Base-by-base conservation (phyloP, 2,113 vertebrate genomes). In the Etia nguti region DNA sequence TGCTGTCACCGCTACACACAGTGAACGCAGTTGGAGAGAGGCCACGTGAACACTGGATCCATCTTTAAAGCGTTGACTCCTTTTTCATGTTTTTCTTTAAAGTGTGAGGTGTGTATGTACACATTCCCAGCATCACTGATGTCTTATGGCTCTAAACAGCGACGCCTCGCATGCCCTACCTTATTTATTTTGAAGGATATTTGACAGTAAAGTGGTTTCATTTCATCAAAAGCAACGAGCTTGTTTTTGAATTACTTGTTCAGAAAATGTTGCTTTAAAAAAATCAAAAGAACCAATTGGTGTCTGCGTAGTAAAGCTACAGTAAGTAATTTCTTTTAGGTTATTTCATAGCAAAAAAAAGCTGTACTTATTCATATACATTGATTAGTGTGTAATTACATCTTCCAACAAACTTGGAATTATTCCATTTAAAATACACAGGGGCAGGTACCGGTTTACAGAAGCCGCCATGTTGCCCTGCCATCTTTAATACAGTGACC, bases 1-100 rank as follows among this genome's bases (percentile, higher is more conserved):
- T 46, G 80, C 73, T 57, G 88, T 83, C 88, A 80, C 12, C 13
- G 4, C 24, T 20, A 5, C 65, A 79, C 87, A 50, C 52, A 18
- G 8, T 2, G 16, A 15, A 68, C 57, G 6, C 83, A 56, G 83
- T 10, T 20, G 55, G 62, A 54, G 55, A 57, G 18, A 29, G 26
- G 9, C 13, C 5, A 24, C 11, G 5, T 8, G 34, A 79, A 46
- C 48, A 11, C 81, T 2, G 34, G 43, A 85, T 59, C 77, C 57
- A 5, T 75, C 80, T 82, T 29, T 79, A 41, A 79, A 82, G 80
- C n/a, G 4, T 1, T 13, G 7, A 31, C 41, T 70, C 24, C 57
- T 65, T 56, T 46, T 46, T 82, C 68, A 75, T 48, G 55, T 65
- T 65, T 56, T 26, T 38, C 52, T 75, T 81, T 43, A 43, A 60